Percentiles rank a stretch among this genome's conserved stretches.
phyloP scores from a whole-genome alignment of 2,113 vertebrate species.

The Pterophyllum scalare region DNA sequence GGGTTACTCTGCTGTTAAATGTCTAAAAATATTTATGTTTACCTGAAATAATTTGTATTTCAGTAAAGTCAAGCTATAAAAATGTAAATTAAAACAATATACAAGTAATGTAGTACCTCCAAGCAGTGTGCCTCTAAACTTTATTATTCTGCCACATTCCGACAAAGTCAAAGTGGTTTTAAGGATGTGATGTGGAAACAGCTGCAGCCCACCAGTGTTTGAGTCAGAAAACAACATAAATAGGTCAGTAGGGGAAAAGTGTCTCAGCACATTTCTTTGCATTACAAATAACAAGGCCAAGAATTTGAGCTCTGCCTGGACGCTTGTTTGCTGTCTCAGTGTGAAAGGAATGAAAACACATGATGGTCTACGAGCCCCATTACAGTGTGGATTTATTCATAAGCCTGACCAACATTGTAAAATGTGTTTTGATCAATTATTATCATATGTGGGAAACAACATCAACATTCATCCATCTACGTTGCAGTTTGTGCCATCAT shows the following conservation, averaged over 20 bases:
- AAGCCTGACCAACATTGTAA: too few relatives aligned
- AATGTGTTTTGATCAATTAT: neutral
- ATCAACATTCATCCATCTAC: neutral
- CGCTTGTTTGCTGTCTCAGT: slow-evolving; percentile 1
- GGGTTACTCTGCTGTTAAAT: neutral
- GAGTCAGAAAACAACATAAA: slow-evolving; percentile 8
- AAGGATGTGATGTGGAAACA: slow-evolving; percentile 7
- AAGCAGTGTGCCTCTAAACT: neutral
- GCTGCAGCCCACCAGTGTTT: neutral
- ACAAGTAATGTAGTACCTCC: neutral
- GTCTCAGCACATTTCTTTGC: slow-evolving; percentile 43
- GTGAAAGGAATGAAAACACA: neutral
- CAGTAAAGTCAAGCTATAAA: neutral
- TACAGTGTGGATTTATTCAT: too few relatives aligned
- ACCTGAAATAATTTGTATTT: neutral
- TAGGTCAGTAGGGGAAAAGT: slow-evolving; percentile 15
- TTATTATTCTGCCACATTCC: neutral
- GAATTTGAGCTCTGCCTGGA: slow-evolving; percentile 26
- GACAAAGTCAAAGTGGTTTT: neutral
- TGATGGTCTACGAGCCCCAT: neutral
- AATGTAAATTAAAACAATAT: neutral
- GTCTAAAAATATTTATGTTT: neutral
- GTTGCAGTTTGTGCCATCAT: neutral
- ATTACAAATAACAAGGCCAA: slow-evolving; percentile 39
- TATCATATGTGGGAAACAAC: neutral